Conservation (phyloP, 53 echinoderm and acorn worm species). For the Zoroaster sp. region DNA sequence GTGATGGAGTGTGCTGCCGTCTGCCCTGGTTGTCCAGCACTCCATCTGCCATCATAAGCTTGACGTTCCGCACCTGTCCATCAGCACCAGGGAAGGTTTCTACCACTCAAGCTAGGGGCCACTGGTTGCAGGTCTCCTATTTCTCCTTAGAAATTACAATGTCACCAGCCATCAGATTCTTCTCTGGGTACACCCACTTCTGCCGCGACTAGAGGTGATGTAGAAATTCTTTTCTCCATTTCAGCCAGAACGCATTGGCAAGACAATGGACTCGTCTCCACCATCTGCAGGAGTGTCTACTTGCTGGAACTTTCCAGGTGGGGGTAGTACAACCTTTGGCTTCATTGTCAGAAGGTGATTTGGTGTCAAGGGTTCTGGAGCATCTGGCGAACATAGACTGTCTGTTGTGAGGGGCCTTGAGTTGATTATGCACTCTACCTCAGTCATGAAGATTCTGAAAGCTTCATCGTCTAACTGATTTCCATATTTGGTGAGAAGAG, state of each 20-base stretch:
- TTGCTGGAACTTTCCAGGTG: conserved; percentile 50
- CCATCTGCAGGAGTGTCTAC: conserved; percentile 1
- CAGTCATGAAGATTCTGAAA: conserved; percentile 51
- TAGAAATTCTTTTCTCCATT: conserved; percentile 29
- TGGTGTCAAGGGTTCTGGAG: conserved; percentile 33
- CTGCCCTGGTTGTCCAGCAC: neutral
- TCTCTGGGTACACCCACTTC: conserved; percentile 18
- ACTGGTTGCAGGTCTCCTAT: neutral
- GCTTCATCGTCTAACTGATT: conserved; percentile 63
- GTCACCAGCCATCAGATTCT: conserved; percentile 11
- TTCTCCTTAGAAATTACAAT: conserved; percentile 24
- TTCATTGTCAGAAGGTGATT: conserved; percentile 56
- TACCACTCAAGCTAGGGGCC: conserved; percentile 16
- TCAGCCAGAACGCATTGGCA: neutral
- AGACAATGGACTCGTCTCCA: conserved; percentile 31
- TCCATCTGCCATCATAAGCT: neutral
- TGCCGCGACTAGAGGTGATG: neutral
- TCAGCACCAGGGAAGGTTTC: conserved; percentile 23
- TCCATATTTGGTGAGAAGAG: conserved; percentile 33
- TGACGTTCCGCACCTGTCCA: conserved; percentile 16
- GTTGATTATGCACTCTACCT: conserved; percentile 54
- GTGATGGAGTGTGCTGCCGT: neutral
- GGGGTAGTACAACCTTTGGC: conserved; percentile 25
- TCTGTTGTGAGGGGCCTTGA: conserved; percentile 41
- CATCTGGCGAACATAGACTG: neutral